A percentile compares a stretch with the other conserved stretches of the same genome.
These are phyloP conservation scores for Eulemur rufifrons DNA, from an alignment of 2,113 vertebrate species.

Conservation along the genomic window DNA sequence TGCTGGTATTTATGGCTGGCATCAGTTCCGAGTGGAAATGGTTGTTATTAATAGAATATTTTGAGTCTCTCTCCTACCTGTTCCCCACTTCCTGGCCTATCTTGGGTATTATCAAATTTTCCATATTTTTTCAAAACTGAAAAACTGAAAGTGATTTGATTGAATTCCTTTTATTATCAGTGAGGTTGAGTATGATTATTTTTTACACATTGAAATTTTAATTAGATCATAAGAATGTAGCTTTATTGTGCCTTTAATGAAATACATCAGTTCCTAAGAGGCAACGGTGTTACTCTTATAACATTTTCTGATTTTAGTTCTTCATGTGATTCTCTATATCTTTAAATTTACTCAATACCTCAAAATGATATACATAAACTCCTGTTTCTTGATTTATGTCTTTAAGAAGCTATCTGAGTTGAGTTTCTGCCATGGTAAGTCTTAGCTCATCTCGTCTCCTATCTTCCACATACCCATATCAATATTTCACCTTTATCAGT, in stretches of 20 bases:
- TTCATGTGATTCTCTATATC: background rate
- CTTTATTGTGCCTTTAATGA: background rate
- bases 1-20: background rate
- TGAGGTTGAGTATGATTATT: background rate
- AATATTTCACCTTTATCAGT: background rate
- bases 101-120: background rate
- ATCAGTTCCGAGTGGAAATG: background rate
- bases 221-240: background rate
- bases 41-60: background rate
- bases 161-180: background rate
- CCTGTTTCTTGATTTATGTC: background rate
- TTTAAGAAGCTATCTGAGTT: no score
- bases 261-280: background rate
- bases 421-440: background rate
- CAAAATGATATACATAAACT: background rate
- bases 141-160: background rate
- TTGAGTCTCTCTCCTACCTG: background rate
- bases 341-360: background rate
- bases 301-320: constrained; percentile 10
- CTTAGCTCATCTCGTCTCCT: background rate
- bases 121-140: background rate
- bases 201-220: constrained; percentile 4
- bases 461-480: background rate
- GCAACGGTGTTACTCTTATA: background rate
- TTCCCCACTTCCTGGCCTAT: background rate